These are phyloP conservation scores for Plebejus argus DNA, from an alignment of 2,888 invertebrate genomes.

Conservation along the genomic window DNA sequence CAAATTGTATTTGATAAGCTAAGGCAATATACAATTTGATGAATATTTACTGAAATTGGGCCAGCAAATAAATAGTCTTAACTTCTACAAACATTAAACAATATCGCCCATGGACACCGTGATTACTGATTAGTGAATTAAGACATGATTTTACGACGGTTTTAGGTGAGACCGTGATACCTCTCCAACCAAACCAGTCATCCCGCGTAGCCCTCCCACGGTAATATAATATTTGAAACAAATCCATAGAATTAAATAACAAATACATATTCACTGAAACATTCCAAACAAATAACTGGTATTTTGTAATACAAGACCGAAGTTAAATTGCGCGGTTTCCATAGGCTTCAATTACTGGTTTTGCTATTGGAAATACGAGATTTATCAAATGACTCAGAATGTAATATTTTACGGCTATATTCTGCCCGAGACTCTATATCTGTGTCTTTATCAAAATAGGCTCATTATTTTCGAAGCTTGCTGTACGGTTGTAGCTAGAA, in stretches of 20 bases:
- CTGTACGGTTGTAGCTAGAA: neutral
- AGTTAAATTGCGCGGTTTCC: neutral
- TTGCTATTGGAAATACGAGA: slow-evolving; percentile 17
- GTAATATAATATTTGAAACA: neutral
- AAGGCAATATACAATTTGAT: neutral
- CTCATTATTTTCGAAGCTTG: neutral
- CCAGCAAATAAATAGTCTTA: too few species aligned
- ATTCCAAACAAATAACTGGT: slow-evolving; percentile 19
- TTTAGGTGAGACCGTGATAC: neutral
- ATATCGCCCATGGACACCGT: too few species aligned
- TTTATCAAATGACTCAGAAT: slow-evolving; percentile 23
- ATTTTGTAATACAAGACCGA: slow-evolving; percentile 11
- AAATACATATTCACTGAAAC: neutral
- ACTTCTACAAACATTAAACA: too few species aligned
- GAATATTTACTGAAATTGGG: neutral
- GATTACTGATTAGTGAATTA: too few species aligned
- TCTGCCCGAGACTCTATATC: neutral
- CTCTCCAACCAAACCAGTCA: neutral
- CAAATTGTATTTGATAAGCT: too few species aligned
- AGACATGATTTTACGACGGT: neutral
- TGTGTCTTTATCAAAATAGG: neutral
- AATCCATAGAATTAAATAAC: neutral
- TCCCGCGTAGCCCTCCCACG: neutral
- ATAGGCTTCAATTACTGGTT: slow-evolving; percentile 24
- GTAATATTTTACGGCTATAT: neutral